Evolutionary conservation across 2,797 vertebrate genomes (phyloP), one percentile per base, ranked within the genome.

Genomic region (Anguilla pacifica): DNA sequence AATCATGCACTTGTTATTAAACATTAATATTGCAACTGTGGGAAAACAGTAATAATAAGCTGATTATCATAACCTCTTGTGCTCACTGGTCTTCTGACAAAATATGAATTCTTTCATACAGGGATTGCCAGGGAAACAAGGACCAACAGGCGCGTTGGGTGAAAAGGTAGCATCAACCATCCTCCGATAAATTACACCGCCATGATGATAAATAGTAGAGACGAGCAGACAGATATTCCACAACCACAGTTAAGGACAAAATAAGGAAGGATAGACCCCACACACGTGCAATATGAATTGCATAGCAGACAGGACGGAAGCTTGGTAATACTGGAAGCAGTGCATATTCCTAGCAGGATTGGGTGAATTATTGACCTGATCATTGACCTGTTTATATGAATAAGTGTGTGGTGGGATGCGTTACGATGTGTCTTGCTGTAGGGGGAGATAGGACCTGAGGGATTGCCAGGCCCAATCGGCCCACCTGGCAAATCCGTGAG

Each of bases 91-190:
- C 35, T 83, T 17, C 79, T 83, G 13, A 70, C 19, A 4, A 84
- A 77, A 10, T 61, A 10, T 84, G 51, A 90, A 43, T 86, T 90
- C 86, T 49, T 83, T 72, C 89, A 90, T 83, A 19, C 59, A 97
- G 96, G 96, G 96, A 28, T 94, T 97, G 85, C 96, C 96, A 86
- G 96, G 96, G 81, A 96, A 95, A 86, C 94, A 94, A 70, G 96
- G 96, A 82, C 77, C 93, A 25, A 90, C 84, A 2, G 96, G 96
- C 82, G 89, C 93, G 13, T 0, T 86, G 39, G 96, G 96, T 81
- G 92, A 88, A 90, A 96, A 96, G 95, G 96, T 97, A 93, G 93
- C 19, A 59, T 81, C 31, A 84, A 15, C 11, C 15, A 6, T 72
- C 74, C 22, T 43, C 61, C 25, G 6, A 74, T 74, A 49, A 84